Conservation (phyloP, 37 sponge, comb jelly and placozoan genomes). For the Axinella damicornis region DNA sequence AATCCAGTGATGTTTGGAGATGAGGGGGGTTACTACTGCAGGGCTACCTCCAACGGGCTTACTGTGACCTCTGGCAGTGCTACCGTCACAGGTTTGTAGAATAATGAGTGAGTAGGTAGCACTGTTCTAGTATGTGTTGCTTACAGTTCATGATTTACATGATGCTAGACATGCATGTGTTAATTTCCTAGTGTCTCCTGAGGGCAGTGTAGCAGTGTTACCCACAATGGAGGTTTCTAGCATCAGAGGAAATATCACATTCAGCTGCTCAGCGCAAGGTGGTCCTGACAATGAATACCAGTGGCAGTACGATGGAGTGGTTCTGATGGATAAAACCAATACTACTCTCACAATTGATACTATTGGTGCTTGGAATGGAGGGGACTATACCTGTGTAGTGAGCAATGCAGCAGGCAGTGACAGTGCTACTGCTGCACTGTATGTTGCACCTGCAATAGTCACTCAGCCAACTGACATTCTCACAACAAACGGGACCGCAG, state of each 20-base stretch:
- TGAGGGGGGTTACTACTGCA: no score
- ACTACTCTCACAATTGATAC: background rate
- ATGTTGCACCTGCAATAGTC: background rate
- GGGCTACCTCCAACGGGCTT: no score
- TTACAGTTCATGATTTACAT: no score
- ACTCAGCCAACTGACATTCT: background rate
- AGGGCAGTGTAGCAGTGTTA: conserved; percentile 4
- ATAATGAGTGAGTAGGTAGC: background rate
- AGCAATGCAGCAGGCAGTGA: conserved; percentile 14
- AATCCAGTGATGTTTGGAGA: no score
- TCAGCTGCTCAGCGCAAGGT: background rate
- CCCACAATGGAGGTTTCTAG: background rate
- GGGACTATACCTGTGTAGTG: conserved; percentile 7
- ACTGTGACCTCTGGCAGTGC: no score
- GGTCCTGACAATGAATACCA: conserved; percentile 23
- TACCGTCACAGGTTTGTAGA: background rate
- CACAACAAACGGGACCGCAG: background rate
- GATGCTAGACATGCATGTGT: no score
- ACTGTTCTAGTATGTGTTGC: background rate
- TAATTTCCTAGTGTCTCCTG: conserved; percentile 18
- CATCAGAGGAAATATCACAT: background rate
- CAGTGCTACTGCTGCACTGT: background rate
- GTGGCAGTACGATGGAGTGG: background rate
- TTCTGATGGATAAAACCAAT: background rate
- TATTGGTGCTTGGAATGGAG: background rate